Percentiles rank a stretch among this genome's conserved stretches.
phyloP scores from a whole-genome alignment of 2,888 invertebrate genomes.

The Philopedon plagiatum region DNA sequence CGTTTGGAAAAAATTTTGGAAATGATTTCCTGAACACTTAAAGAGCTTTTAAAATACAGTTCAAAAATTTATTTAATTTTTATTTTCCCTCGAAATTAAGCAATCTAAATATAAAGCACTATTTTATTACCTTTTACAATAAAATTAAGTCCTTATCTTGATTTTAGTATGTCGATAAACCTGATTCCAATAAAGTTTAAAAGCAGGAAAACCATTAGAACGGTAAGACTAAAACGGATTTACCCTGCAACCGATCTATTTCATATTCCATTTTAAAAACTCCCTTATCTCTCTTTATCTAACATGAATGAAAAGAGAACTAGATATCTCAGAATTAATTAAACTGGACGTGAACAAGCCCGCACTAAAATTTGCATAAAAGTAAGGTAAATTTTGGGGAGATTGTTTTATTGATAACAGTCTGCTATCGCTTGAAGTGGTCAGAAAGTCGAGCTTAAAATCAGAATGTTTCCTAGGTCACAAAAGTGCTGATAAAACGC shows the following conservation, averaged over 20 bases:
- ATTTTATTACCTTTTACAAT: neutral
- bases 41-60: no score
- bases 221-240: neutral
- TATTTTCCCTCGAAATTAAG: neutral
- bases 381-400: constrained; percentile 7
- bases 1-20: no score
- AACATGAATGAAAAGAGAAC: neutral
- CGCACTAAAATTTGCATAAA: constrained; percentile 2
- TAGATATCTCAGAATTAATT: neutral
- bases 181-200: neutral
- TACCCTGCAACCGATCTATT: neutral
- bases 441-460: constrained; percentile 1
- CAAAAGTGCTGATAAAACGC: neutral
- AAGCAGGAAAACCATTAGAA: neutral
- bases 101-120: neutral
- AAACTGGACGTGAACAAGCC: neutral
- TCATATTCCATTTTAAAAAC: neutral
- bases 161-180: constrained; percentile 1
- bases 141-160: neutral
- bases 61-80: neutral
- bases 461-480: neutral
- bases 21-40: no score
- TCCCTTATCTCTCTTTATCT: neutral
- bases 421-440: neutral
- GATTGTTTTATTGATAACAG: constrained; percentile 9